These are phyloP conservation scores for Chelon labrosus DNA, from an alignment of 2,797 vertebrate species.

Conservation along the genomic window DNA sequence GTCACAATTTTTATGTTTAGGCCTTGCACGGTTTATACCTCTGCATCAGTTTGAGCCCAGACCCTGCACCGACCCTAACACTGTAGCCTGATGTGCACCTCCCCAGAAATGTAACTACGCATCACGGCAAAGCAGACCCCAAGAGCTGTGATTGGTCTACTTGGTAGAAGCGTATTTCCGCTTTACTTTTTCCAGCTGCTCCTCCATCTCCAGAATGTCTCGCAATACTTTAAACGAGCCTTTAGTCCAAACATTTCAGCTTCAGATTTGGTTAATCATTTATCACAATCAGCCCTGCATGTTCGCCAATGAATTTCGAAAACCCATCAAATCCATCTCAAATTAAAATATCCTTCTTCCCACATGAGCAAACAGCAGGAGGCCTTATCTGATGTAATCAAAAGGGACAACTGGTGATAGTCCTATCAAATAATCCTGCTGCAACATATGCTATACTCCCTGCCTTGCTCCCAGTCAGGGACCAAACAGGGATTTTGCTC, in stretches of 20 bases:
- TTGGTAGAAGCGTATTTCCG: too few relatives aligned
- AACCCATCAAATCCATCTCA: slow-evolving; percentile 69
- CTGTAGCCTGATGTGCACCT: too few relatives aligned
- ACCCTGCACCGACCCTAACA: too few relatives aligned
- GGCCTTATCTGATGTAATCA: slow-evolving; percentile 79
- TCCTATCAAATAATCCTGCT: slow-evolving; percentile 77
- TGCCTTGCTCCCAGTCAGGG: slow-evolving; percentile 38
- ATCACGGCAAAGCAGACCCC: too few relatives aligned
- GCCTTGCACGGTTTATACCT: too few relatives aligned
- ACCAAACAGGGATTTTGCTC: slow-evolving; percentile 66
- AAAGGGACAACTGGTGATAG: slow-evolving; percentile 77
- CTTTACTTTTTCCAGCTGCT: too few relatives aligned
- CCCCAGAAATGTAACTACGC: too few relatives aligned
- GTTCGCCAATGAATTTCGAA: slow-evolving; percentile 54
- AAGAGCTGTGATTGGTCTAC: too few relatives aligned
- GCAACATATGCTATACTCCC: slow-evolving; percentile 72
- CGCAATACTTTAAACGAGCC: background rate
- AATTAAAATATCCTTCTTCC: slow-evolving; percentile 71
- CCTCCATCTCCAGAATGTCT: background rate
- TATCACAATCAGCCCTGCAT: slow-evolving; percentile 6
- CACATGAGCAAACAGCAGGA: slow-evolving; percentile 77
- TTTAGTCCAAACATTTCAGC: background rate
- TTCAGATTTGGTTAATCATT: slow-evolving; percentile 17
- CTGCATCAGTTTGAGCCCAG: too few relatives aligned
- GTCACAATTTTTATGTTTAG: too few relatives aligned